phyloP scores from a whole-genome alignment of 2,888 invertebrate species.

The Hydroisotoma schaefferi region DNA sequence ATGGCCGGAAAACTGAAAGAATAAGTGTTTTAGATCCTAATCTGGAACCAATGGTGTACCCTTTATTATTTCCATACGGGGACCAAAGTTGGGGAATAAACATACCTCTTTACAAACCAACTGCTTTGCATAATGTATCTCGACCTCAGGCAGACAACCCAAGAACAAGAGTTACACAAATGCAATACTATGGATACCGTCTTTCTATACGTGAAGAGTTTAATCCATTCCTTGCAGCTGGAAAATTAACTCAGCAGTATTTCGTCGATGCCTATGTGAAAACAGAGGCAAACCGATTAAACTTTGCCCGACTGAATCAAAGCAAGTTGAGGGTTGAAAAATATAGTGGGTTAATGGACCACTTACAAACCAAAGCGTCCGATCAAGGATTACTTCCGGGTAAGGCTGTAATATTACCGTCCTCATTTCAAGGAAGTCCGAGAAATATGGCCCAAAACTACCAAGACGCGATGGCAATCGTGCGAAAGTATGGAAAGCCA shows the following conservation, averaged over 20 bases:
- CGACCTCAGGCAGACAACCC: background rate
- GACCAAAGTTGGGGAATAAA: conserved; percentile 32
- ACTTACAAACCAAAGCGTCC: conserved; percentile 10
- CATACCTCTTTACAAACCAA: background rate
- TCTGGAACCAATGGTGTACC: conserved; percentile 45
- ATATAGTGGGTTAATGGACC: conserved; percentile 30
- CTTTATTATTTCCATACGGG: conserved; percentile 44
- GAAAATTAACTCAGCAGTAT: conserved; percentile 49
- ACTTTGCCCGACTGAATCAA: conserved; percentile 48
- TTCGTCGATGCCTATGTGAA: conserved; percentile 49
- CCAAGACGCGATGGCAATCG: conserved; percentile 54
- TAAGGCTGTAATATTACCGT: conserved; percentile 49
- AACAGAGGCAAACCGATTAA: conserved; percentile 48
- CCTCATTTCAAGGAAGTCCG: conserved; percentile 51
- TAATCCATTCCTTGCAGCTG: conserved; percentile 46
- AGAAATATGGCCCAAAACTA: conserved; percentile 51
- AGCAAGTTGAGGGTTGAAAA: conserved; percentile 41
- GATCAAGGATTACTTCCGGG: conserved; percentile 7
- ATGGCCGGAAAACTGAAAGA: background rate
- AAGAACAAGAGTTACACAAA: conserved; percentile 2
- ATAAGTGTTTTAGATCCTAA: conserved; percentile 33
- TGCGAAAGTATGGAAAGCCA: conserved; percentile 53
- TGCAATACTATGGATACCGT: conserved; percentile 28
- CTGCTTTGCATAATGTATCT: background rate
- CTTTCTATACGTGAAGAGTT: conserved; percentile 37